Evolutionary conservation across 2,797 vertebrate genomes (phyloP).

Genomic region (Fringilla coelebs): DNA sequence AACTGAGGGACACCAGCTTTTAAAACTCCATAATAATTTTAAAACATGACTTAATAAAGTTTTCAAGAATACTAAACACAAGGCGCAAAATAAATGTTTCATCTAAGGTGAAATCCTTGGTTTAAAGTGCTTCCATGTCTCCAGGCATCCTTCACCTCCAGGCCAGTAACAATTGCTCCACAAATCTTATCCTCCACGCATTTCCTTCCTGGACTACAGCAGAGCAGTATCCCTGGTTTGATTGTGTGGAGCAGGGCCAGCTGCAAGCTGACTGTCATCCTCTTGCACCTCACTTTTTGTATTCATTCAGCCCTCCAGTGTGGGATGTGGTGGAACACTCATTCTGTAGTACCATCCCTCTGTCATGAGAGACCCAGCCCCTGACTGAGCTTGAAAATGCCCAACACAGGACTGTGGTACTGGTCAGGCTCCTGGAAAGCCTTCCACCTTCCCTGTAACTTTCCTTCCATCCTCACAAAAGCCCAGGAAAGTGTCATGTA

Average conservation of each 20-base stretch:
- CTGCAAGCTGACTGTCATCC: neutral
- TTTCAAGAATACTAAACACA: neutral
- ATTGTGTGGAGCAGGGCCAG: neutral
- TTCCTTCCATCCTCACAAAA: neutral
- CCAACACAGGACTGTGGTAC: neutral
- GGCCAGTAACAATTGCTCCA: neutral
- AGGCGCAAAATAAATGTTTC: neutral
- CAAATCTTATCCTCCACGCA: fast-evolving
- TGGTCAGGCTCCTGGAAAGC: neutral
- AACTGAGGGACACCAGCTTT: neutral
- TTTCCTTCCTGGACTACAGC: neutral
- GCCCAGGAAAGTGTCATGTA: fast-evolving
- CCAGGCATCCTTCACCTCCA: neutral
- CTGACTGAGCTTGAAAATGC: neutral
- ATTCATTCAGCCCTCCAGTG: neutral
- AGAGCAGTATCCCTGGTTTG: neutral
- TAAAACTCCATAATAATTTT: neutral
- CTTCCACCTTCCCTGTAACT: neutral
- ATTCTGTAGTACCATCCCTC: neutral
- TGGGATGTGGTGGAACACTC: fast-evolving
- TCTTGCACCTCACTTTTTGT: neutral
- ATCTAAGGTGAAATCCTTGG: neutral
- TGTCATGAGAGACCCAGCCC: neutral
- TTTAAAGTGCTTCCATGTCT: neutral
- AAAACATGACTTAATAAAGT: neutral